Conservation (phyloP, 2,888 invertebrate species). For the Anorthoa munda region DNA sequence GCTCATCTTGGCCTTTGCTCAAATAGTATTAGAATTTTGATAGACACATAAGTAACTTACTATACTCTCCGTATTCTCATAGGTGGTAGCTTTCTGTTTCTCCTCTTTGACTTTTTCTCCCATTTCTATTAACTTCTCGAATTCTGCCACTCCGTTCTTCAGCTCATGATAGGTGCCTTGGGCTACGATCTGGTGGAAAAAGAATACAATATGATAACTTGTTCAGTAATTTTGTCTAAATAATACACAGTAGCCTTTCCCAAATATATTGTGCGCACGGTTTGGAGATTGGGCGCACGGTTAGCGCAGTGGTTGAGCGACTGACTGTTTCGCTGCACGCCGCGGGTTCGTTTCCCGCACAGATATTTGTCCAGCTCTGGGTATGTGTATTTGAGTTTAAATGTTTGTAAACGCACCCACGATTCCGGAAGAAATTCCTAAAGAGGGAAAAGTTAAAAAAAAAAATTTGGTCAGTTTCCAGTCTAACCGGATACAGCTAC, state of each 20-base stretch:
- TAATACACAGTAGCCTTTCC: background rate
- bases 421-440: too few species aligned
- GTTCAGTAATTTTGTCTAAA: background rate
- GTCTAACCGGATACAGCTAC: background rate
- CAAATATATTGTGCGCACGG: too few species aligned
- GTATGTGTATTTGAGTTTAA: too few species aligned
- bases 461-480: background rate
- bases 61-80: constrained; percentile 80
- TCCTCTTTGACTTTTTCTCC: constrained; percentile 82
- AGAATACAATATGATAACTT: background rate
- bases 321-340: too few species aligned
- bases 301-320: too few species aligned
- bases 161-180: constrained; percentile 92
- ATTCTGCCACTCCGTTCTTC: constrained; percentile 85
- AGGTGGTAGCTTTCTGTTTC: constrained; percentile 77
- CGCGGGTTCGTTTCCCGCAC: too few species aligned
- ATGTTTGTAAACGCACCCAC: too few species aligned
- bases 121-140: constrained; percentile 84
- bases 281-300: too few species aligned
- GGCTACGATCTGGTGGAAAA: constrained; percentile 82
- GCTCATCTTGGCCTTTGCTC: too few species aligned
- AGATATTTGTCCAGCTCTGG: too few species aligned
- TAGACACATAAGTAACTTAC: constrained; percentile 67
- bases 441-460: too few species aligned
- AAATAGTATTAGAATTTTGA: too few species aligned